Conservation (phyloP, 2,113 vertebrate species). For the Hemiscyllium ocellatum region DNA sequence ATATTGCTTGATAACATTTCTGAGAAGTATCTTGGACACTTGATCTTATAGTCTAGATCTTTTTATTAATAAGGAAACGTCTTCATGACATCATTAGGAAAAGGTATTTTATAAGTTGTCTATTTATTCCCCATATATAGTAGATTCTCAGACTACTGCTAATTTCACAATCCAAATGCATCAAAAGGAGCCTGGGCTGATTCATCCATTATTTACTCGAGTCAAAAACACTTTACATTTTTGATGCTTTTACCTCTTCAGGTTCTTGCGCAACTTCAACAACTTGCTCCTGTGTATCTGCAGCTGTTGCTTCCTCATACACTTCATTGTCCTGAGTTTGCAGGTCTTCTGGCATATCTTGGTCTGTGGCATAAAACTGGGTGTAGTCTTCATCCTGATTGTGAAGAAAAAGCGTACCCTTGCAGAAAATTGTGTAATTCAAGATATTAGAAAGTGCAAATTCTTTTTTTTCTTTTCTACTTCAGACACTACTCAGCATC, state of each 20-base stretch:
- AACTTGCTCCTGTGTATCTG: slow-evolving; percentile 46
- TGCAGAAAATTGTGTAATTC: neutral
- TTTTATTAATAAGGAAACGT: neutral
- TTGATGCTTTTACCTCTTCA: slow-evolving; percentile 62
- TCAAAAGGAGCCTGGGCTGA: neutral
- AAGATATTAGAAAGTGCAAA: slow-evolving; percentile 35
- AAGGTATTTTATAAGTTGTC: neutral
- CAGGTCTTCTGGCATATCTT: slow-evolving; percentile 53
- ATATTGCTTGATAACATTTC: neutral
- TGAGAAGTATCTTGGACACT: neutral
- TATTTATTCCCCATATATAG: neutral
- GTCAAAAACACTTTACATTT: neutral
- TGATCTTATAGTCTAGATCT: neutral
- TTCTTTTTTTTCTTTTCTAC: slow-evolving; percentile 41
- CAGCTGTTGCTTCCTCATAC: slow-evolving; percentile 52
- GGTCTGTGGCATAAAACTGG: slow-evolving; percentile 58
- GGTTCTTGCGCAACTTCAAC: slow-evolving; percentile 58
- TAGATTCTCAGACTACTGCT: neutral
- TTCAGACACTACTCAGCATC: slow-evolving; percentile 32
- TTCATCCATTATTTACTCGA: neutral
- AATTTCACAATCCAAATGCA: neutral
- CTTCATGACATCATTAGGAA: neutral
- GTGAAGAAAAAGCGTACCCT: slow-evolving; percentile 40
- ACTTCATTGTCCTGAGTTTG: slow-evolving; percentile 59
- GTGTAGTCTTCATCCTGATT: slow-evolving; percentile 75